These are phyloP conservation scores for Microcaecilia unicolor DNA, from an alignment of 2,797 vertebrate species.

Conservation along the genomic window DNA sequence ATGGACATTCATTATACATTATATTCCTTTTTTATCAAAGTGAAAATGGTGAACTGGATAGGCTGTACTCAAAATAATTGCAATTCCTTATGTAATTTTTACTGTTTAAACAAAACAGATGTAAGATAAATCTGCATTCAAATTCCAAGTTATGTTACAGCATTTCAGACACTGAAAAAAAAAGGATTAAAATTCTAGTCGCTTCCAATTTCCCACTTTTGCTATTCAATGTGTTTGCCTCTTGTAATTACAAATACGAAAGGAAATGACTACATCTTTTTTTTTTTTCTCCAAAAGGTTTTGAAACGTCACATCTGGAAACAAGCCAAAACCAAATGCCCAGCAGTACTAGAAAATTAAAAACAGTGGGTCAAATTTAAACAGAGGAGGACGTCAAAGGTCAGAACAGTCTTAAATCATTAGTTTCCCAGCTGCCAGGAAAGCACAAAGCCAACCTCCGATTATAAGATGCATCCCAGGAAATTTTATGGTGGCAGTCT, in stretches of 20 bases:
- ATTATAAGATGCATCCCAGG: conserved; percentile 37
- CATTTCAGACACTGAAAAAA: too few relatives aligned
- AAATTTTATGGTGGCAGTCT: conserved; percentile 45
- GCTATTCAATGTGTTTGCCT: too few relatives aligned
- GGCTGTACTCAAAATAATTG: too few relatives aligned
- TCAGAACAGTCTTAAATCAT: conserved; percentile 51
- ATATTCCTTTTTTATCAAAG: too few relatives aligned
- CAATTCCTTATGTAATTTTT: too few relatives aligned
- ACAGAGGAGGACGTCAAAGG: conserved; percentile 38
- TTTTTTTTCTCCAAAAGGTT: conserved; percentile 1
- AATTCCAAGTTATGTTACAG: too few relatives aligned
- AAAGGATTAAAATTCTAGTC: too few relatives aligned
- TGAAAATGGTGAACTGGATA: too few relatives aligned
- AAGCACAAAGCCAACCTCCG: conserved; percentile 41
- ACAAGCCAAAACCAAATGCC: conserved; percentile 42
- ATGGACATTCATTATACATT: too few relatives aligned
- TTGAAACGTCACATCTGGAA: conserved; percentile 41
- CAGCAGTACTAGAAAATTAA: conserved; percentile 39
- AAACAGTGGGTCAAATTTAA: conserved; percentile 43
- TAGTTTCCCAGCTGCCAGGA: conserved; percentile 49
- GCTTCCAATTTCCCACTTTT: too few relatives aligned
- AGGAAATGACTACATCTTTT: conserved; percentile 1
- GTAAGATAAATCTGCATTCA: too few relatives aligned
- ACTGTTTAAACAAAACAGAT: too few relatives aligned
- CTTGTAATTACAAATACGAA: not conserved